Conservation (phyloP, 2,888 invertebrate species). For the Diarsia rubi region DNA sequence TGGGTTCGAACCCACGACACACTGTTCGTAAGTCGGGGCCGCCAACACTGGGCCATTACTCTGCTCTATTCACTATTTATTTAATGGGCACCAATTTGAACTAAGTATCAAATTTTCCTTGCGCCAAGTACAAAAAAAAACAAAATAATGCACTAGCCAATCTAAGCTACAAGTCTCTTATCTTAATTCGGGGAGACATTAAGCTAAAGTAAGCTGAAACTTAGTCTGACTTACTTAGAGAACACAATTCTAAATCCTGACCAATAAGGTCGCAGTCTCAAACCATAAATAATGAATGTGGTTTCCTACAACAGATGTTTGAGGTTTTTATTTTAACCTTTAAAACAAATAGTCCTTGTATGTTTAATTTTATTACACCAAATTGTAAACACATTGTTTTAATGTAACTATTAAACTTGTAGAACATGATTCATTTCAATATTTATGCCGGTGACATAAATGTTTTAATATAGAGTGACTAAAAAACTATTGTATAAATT, state of each 20-base stretch:
- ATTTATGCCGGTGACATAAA: conserved; percentile 20
- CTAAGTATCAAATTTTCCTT: too few relatives aligned
- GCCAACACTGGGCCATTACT: too few relatives aligned
- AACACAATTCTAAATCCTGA: conserved; percentile 10
- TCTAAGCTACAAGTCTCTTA: not conserved
- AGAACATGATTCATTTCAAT: conserved; percentile 31
- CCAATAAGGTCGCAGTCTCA: conserved; percentile 19
- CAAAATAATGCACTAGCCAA: not conserved
- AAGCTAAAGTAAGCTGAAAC: conserved; percentile 19
- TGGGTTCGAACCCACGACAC: too few relatives aligned
- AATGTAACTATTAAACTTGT: conserved; percentile 23
- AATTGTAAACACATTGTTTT: conserved; percentile 49
- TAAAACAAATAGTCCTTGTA: conserved; percentile 27
- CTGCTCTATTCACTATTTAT: too few relatives aligned
- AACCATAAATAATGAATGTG: conserved; percentile 11
- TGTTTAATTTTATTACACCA: conserved; percentile 27
- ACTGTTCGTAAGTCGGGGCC: too few relatives aligned
- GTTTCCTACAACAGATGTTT: conserved; percentile 30
- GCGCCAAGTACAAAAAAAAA: not conserved
- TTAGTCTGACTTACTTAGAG: conserved; percentile 3
- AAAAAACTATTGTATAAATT: not conserved
- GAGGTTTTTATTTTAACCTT: conserved; percentile 44
- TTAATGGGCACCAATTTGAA: too few relatives aligned
- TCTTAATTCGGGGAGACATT: conserved; percentile 16
- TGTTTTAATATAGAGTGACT: not conserved